Evolutionary conservation across 2,113 vertebrate species (phyloP), one percentile per base, ranked within the genome.

Genomic region (Andinoacara biseriatus): DNA sequence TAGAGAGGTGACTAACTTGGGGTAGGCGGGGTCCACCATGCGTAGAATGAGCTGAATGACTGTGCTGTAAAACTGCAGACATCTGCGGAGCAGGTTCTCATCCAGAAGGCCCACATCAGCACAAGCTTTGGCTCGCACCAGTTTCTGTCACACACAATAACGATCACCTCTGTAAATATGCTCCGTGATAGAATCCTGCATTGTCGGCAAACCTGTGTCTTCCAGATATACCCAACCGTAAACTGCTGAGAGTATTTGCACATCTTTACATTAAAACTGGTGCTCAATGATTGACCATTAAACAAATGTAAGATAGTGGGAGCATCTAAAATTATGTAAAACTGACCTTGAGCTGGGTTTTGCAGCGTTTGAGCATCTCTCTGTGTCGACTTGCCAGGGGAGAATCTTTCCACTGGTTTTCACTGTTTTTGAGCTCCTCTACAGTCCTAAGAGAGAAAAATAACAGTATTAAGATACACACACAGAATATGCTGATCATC

Each of bases 321-420:
- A 46, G 17, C 26, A 75, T 75, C 24, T 38, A 46, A 1, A 52
- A 67, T 9, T 2, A 76, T 20, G n/a, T n/a, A 35, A 63, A 56
- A 94, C 96, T 84, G 33, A 99, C 98, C 97, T 99, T 99, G 1
- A 99, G 97, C 92, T 99, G 98, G 10, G 98, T 98, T 95, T 99
- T 99, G 95, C 98, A 99, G 60, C 98, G 97, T 80, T 99, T 99
- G 65, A 99, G 95, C 98, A 99, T 99, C 86, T 99, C 98, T 22
- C 98, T 96, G 92, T 99, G 98, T 90, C 98, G 94, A 49, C 96
- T 96, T 22, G 98, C 97, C 81, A 99, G 92, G 0, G 98, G 97
- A 57, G 98, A 99, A 89, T 99, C 98, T 89, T 99, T 99, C 98
- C 98, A 99, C 7, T 99, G 98, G 80, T 94, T 97, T 91, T 99